phyloP scores from a whole-genome alignment of 2,888 invertebrate species.

The Sepioteuthis lessoniana region DNA sequence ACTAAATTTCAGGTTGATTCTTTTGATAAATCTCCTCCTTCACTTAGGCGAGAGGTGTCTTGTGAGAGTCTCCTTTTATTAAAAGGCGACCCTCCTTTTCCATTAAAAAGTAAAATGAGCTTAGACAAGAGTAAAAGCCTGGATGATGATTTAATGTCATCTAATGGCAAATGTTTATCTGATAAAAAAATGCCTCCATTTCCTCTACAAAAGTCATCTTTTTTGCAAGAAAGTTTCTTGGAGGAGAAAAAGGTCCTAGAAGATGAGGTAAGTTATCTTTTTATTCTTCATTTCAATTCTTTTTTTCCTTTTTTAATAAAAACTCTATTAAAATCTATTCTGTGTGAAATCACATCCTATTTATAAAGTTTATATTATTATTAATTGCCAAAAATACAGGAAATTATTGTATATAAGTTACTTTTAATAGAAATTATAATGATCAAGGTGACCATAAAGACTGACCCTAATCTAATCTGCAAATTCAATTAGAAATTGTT shows the following conservation, averaged over 20 bases:
- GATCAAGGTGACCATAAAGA: no score
- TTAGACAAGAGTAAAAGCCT: not conserved
- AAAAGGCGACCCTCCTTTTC: not conserved
- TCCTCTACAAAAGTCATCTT: not conserved
- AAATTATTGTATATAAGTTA: no score
- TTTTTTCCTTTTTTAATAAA: not conserved
- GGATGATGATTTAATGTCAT: not conserved
- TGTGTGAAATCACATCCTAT: no score
- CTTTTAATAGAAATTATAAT: no score
- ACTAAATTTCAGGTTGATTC: not conserved
- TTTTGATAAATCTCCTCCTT: constrained; percentile 23
- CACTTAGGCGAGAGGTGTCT: not conserved
- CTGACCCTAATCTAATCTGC: no score
- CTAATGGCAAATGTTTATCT: not conserved
- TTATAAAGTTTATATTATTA: no score
- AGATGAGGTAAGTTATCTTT: not conserved
- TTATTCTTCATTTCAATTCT: not conserved
- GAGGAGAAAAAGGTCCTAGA: not conserved
- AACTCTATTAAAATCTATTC: no score
- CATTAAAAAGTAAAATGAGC: not conserved
- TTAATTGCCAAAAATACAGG: no score
- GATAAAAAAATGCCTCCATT: constrained; percentile 41
- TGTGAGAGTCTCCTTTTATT: not conserved
- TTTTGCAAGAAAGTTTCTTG: not conserved
- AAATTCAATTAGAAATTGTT: no score